Percentiles rank a stretch among this genome's conserved stretches.
Conservation (phyloP, 2,113 vertebrate species). For the Macaca mulatta region DNA sequence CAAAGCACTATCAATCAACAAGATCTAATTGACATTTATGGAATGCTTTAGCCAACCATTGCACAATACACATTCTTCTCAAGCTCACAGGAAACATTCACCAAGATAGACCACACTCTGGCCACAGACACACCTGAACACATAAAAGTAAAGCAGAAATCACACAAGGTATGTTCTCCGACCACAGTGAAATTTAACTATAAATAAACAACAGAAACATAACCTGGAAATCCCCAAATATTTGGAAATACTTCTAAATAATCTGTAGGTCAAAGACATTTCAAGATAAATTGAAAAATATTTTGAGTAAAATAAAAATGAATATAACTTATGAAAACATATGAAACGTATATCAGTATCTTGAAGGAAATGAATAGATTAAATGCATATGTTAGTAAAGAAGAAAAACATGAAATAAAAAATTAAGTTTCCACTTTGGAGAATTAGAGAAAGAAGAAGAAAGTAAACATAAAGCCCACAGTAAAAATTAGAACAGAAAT, state of each 20-base stretch:
- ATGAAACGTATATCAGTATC: not conserved
- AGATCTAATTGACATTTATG: not conserved
- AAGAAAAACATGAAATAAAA: not conserved
- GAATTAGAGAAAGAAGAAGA: not conserved
- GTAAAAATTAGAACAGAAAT: not conserved
- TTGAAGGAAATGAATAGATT: not conserved
- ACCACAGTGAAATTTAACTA: not conserved
- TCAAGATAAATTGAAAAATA: conserved; percentile 3
- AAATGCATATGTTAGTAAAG: not conserved
- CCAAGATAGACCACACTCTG: not conserved
- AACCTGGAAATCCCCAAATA: not conserved
- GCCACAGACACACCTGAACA: not conserved
- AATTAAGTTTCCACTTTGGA: not conserved
- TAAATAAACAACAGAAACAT: not conserved
- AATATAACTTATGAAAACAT: not conserved
- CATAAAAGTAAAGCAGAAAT: not conserved
- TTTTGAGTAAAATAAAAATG: not conserved
- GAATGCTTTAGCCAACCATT: not conserved
- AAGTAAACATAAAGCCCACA: not conserved
- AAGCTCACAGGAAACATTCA: not conserved
- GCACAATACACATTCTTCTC: not conserved
- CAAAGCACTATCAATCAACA: not conserved
- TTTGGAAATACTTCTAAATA: not conserved
- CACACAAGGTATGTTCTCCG: not conserved
- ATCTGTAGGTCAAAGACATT: not conserved